Percentiles rank a stretch among this genome's conserved stretches.
Conservation (phyloP, 2,113 vertebrate genomes). For the Elanus axillaris region DNA sequence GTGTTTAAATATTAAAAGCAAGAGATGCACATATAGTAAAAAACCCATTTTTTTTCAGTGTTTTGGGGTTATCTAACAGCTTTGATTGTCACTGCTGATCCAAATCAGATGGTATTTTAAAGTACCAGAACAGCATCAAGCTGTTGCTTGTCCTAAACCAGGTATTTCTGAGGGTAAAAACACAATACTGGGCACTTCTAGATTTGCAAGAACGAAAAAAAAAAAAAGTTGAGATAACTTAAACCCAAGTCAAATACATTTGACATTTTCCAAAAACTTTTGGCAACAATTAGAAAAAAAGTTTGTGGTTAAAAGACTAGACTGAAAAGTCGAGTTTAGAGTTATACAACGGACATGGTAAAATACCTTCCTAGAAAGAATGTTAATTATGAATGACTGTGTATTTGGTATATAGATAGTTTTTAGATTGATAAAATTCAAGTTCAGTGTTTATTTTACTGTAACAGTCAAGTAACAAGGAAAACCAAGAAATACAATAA, state of each 20-base stretch:
- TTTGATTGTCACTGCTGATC: not conserved
- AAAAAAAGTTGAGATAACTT: not conserved
- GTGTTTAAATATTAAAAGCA: not conserved
- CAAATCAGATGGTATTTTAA: not conserved
- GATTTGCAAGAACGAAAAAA: not conserved
- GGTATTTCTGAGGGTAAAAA: not conserved
- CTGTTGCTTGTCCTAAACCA: not conserved
- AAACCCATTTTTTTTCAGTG: not conserved
- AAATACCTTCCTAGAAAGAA: not conserved
- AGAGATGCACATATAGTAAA: not conserved
- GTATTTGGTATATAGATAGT: not conserved
- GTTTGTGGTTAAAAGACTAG: not conserved
- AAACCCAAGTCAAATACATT: not conserved
- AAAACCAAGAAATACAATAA: not conserved
- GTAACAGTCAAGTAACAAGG: not conserved
- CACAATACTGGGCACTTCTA: rapidly evolving
- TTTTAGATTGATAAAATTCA: not conserved
- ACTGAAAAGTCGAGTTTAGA: not conserved
- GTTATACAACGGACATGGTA: not conserved
- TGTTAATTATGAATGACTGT: not conserved
- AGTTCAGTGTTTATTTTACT: not conserved
- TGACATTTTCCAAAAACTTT: not conserved
- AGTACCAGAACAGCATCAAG: not conserved
- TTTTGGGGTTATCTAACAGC: not conserved
- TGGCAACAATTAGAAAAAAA: not conserved